A percentile compares a stretch with the other conserved stretches of the same genome.
These are phyloP conservation scores for Hemaris fuciformis DNA, from an alignment of 2,888 invertebrate species.

Conservation along the genomic window DNA sequence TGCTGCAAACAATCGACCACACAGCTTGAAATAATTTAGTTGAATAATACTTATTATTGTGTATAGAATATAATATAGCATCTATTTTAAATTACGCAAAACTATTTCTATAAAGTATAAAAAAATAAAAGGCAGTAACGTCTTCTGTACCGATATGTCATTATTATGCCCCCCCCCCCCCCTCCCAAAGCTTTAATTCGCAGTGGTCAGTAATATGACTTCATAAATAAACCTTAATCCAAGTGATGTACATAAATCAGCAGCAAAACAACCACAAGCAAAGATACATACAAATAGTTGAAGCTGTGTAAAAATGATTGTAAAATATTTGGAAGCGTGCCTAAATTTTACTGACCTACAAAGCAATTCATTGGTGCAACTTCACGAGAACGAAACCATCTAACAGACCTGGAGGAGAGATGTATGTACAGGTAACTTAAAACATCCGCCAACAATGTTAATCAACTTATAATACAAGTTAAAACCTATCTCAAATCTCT, in stretches of 20 bases:
- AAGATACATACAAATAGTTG: constrained; percentile 32
- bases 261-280: constrained; percentile 25
- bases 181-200: neutral
- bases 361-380: constrained; percentile 73
- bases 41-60: neutral
- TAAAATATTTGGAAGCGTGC: constrained; percentile 54
- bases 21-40: neutral
- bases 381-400: constrained; percentile 73
- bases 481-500: neutral
- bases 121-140: no score
- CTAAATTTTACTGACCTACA: constrained; percentile 76
- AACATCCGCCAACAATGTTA: neutral
- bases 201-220: neutral
- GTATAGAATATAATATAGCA: neutral
- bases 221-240: neutral
- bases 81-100: no score
- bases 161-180: neutral
- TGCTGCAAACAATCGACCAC: neutral
- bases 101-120: neutral
- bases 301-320: constrained; percentile 18
- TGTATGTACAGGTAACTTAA: constrained; percentile 27
- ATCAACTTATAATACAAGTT: neutral
- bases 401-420: constrained; percentile 75
- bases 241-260: neutral
- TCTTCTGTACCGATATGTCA: no score